These are phyloP conservation scores for Microlaimidae sp. DNA, from an alignment of 2,888 invertebrate species.

Conservation along the genomic window DNA sequence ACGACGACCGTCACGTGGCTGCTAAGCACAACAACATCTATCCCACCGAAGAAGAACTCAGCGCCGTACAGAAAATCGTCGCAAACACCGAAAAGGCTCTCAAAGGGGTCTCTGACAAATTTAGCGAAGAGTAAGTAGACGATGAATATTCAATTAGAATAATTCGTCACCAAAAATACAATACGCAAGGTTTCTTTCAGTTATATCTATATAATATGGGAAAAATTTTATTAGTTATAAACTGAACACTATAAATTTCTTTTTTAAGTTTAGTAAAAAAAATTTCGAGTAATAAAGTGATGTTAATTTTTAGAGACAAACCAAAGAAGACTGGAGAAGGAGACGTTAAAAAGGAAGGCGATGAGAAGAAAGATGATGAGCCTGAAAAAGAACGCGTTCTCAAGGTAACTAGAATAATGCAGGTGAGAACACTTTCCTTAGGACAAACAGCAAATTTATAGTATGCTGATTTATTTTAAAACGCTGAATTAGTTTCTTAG, in stretches of 20 bases:
- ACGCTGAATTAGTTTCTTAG: no score
- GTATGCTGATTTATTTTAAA: no score
- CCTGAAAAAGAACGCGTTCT: slow-evolving; percentile 18
- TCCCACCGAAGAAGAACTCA: slow-evolving; percentile 64
- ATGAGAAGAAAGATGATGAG: slow-evolving; percentile 15
- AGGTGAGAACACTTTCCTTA: no score
- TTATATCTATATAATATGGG: neutral
- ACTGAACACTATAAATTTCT: no score
- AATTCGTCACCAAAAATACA: no score
- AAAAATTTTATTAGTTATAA: no score
- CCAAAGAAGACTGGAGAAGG: neutral
- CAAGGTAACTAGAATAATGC: no score
- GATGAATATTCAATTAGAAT: no score
- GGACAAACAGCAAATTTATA: no score
- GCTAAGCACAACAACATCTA: slow-evolving; percentile 65
- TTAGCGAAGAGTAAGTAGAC: slow-evolving; percentile 45
- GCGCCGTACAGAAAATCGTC: slow-evolving; percentile 69
- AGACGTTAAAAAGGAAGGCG: neutral
- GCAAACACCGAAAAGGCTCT: slow-evolving; percentile 80
- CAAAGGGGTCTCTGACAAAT: slow-evolving; percentile 74
- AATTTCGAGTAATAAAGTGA: no score
- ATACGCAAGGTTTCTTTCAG: neutral
- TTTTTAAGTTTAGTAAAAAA: no score
- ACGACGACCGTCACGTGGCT: slow-evolving; percentile 84
- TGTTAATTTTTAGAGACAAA: neutral